Evolutionary conservation across 2,888 invertebrate species (phyloP), one percentile per base, ranked within the genome.

Genomic region (Phaonia tiefii): DNA sequence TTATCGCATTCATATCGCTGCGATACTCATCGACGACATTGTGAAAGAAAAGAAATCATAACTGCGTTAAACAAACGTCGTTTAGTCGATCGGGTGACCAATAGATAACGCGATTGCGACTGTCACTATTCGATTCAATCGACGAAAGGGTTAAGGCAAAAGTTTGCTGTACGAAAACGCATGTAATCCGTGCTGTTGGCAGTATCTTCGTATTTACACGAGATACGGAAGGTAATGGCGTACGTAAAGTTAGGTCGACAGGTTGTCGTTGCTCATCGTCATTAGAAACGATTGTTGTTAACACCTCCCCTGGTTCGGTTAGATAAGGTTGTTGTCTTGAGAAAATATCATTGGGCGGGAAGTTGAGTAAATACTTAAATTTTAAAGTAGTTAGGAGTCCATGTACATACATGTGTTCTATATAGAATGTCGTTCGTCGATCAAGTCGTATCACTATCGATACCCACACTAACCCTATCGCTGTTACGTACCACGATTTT

Each of bases 321-420:
- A 73, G 80, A 80, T 80, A 80, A 80, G 72, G 49, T 17, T 58
- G 31, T n/a, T n/a, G 73, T 69, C 75, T 75, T 75, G 42, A 60
- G 66, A 73, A 80, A 75, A 10, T 60, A 26, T 51, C 49, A 63
- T 44, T 15, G 56, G 31, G n/a, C 10, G 42, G 25, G 26, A 44
- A 13, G 51, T 49, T 17, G 49, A 63, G 51, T 54, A 58, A 54
- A 75, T 66, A 69, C 42, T 51, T 13, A 60, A 51, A 31, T 20
- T 44, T 44, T 63, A 66, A 76, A 66, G 65, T 72, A 75, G 75
- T 71, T 42, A 3, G 15, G 22, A 51, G 51, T 39, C 37, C 54
- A 51, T 54, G 31, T 66, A 58, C 31, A 3, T 31, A 31, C 31
- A 31, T 31, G 31, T 58, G 73, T 70, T 72, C 44, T 80, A 31